These are phyloP conservation scores for Eupithecia vulgata DNA, from an alignment of 2,888 invertebrate species.

Conservation along the genomic window DNA sequence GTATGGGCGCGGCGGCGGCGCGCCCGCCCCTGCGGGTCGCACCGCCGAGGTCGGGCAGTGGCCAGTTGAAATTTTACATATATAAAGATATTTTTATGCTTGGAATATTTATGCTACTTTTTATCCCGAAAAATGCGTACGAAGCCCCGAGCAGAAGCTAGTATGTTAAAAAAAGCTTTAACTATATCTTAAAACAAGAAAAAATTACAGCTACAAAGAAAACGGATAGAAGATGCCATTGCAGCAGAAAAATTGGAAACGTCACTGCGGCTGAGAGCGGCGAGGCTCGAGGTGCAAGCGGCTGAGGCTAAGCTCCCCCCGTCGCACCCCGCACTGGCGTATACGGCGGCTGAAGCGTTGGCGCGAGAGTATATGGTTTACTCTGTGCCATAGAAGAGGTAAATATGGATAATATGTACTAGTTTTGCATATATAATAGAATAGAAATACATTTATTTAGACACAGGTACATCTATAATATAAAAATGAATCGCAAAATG, in stretches of 20 bases:
- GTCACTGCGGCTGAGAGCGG: slow-evolving; percentile 64
- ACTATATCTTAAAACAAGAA: not conserved
- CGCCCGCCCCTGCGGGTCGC: too few relatives aligned
- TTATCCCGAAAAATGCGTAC: not conserved
- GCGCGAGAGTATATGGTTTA: slow-evolving; percentile 58
- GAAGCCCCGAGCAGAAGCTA: not conserved
- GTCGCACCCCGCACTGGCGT: slow-evolving; percentile 61
- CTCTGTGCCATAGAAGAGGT: slow-evolving; percentile 7
- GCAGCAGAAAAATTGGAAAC: slow-evolving; percentile 60
- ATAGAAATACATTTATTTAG: too few relatives aligned
- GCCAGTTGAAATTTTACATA: too few relatives aligned
- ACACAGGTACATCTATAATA: too few relatives aligned
- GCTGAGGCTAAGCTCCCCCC: slow-evolving; percentile 63
- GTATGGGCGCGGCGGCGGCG: too few relatives aligned
- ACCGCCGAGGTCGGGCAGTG: too few relatives aligned
- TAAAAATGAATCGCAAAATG: too few relatives aligned
- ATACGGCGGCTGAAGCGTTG: slow-evolving; percentile 55
- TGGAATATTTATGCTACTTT: not conserved
- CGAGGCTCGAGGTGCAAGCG: slow-evolving; percentile 62
- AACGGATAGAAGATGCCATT: slow-evolving; percentile 65
- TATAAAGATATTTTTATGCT: too few relatives aligned
- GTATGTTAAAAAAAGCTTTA: not conserved
- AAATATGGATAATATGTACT: not conserved
- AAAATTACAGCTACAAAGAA: slow-evolving; percentile 65
- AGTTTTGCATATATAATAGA: too few relatives aligned